phyloP scores from a whole-genome alignment of 2,113 vertebrate genomes.

The Arvicanthis niloticus region DNA sequence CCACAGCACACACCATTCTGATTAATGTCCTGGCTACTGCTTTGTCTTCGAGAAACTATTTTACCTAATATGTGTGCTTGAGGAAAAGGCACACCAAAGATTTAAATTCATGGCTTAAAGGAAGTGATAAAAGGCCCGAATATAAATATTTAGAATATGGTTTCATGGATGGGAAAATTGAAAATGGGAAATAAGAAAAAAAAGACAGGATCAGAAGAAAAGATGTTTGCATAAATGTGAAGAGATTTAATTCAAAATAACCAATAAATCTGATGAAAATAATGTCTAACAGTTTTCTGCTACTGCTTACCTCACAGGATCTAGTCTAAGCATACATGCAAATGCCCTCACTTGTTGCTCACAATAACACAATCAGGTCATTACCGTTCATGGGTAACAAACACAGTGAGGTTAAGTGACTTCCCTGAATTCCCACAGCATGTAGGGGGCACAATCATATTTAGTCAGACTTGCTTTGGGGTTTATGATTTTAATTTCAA shows the following conservation, averaged over 20 bases:
- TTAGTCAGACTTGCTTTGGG: neutral
- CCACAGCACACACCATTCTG: neutral
- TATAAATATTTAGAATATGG: neutral
- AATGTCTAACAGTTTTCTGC: neutral
- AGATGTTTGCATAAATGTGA: neutral
- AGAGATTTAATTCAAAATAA: constrained; percentile 2
- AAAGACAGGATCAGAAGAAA: neutral
- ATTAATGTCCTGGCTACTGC: constrained; percentile 46
- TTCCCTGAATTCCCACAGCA: neutral
- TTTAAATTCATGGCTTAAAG: constrained; percentile 25
- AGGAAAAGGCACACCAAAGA: neutral
- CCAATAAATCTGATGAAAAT: constrained; percentile 4
- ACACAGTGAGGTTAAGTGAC: neutral
- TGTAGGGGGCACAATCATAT: neutral
- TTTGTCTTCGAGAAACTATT: constrained; percentile 22
- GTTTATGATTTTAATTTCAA: neutral
- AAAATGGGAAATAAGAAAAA: neutral
- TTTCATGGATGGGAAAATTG: neutral
- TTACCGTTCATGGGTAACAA: neutral
- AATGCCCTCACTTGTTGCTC: neutral
- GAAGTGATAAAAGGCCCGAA: neutral
- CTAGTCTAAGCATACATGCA: neutral
- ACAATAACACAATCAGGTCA: neutral
- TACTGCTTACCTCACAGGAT: neutral
- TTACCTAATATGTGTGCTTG: neutral